Evolutionary conservation across 1,140 invertebrate species (phyloP).

Genomic region (Sogatella furcifera): DNA sequence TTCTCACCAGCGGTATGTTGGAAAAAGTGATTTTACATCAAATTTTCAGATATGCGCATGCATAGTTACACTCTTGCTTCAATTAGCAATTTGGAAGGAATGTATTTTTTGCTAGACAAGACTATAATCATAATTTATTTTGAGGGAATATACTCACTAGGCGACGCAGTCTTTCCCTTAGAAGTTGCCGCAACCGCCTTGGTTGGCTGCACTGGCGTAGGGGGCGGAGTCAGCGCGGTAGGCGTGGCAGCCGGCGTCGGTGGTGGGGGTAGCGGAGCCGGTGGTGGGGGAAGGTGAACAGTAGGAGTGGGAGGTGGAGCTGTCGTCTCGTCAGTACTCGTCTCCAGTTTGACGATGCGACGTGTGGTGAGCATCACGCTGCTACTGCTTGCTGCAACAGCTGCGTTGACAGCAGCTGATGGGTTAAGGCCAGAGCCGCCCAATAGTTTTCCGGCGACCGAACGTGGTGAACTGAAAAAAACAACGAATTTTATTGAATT

Average conservation of each 20-base stretch:
- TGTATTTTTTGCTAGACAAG: too few species aligned
- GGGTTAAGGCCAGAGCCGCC: constrained; percentile 16
- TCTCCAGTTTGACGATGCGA: constrained; percentile 31
- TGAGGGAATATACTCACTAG: too few species aligned
- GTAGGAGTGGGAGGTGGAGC: constrained; percentile 12
- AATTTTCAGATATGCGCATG: too few species aligned
- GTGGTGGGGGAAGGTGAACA: constrained; percentile 9
- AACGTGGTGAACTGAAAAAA: too few species aligned
- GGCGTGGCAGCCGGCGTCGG: not conserved
- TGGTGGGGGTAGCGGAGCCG: constrained; percentile 18
- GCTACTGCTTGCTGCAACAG: constrained; percentile 5
- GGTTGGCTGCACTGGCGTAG: not conserved
- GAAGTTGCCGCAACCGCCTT: too few species aligned
- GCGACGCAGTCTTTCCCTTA: too few species aligned
- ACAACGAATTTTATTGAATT: too few species aligned
- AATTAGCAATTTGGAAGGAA: too few species aligned
- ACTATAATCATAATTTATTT: too few species aligned
- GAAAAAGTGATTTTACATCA: too few species aligned
- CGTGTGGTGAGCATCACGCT: constrained; percentile 30
- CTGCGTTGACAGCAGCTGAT: not conserved
- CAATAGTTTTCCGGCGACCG: not conserved
- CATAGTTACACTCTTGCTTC: too few species aligned
- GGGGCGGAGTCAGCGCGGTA: not conserved
- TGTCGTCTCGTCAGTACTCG: constrained; percentile 7
- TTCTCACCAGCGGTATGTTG: too few species aligned